A percentile compares a stretch with the other conserved stretches of the same genome.
These are phyloP conservation scores for Stegostoma tigrinum DNA, from an alignment of 2,113 vertebrate species.

Conservation along the genomic window DNA sequence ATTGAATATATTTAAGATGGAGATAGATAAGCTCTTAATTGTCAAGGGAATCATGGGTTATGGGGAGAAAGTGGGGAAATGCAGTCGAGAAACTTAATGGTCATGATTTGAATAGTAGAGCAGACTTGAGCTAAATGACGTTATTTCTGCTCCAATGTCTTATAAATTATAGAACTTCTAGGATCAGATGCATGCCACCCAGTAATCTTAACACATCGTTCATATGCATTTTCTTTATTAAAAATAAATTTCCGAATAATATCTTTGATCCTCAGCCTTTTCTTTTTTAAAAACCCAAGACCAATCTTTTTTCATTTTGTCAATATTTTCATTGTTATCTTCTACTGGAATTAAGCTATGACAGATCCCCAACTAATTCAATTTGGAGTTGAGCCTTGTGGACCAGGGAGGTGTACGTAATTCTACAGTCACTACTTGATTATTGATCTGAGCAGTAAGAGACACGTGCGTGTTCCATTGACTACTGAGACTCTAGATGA, in stretches of 20 bases:
- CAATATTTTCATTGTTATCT: not conserved
- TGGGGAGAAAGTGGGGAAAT: too few species aligned
- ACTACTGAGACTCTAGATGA: too few species aligned
- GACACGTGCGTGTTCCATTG: too few species aligned
- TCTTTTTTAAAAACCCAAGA: conserved; percentile 34
- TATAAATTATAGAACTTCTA: too few species aligned
- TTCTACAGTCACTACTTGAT: not conserved
- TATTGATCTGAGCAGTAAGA: too few species aligned
- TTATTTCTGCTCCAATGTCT: too few species aligned
- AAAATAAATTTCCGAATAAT: conserved; percentile 47
- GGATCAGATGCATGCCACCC: conserved; percentile 47
- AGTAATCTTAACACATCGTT: conserved; percentile 41
- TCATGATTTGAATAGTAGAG: too few species aligned
- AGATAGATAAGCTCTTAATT: too few species aligned
- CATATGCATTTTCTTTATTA: conserved; percentile 46
- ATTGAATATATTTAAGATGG: too few species aligned
- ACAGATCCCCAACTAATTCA: not conserved
- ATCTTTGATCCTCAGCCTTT: conserved; percentile 43
- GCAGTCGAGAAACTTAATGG: too few species aligned
- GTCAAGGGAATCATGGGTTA: too few species aligned
- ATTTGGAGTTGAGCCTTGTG: not conserved
- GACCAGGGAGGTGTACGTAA: not conserved
- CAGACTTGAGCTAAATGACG: too few species aligned
- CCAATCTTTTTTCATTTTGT: conserved; percentile 46
- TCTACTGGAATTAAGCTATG: not conserved